phyloP scores from a whole-genome alignment of 2,797 vertebrate genomes.

The Rhinella marina region DNA sequence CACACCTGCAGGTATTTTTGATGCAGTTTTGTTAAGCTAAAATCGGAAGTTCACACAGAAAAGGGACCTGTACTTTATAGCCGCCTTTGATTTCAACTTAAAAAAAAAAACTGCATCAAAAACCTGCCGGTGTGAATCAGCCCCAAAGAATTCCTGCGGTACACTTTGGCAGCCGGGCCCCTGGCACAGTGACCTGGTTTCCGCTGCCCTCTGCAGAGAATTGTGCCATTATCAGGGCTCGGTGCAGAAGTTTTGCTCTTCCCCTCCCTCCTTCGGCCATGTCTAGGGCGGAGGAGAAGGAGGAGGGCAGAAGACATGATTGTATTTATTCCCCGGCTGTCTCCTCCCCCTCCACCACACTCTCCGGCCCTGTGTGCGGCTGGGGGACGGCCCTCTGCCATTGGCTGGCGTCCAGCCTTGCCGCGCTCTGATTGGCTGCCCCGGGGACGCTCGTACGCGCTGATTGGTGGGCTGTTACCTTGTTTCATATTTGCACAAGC shows the following conservation, averaged over 20 bases:
- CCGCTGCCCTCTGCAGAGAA: background rate
- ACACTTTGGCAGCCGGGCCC: background rate
- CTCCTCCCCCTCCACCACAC: conserved; percentile 36
- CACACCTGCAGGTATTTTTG: too few relatives aligned
- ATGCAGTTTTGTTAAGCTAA: too few relatives aligned
- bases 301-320: background rate
- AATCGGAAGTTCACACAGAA: too few relatives aligned
- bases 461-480: conserved; percentile 72
- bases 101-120: too few relatives aligned
- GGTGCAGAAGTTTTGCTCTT: background rate
- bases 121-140: too few relatives aligned
- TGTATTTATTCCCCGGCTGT: conserved; percentile 7
- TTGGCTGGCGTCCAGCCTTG: conserved; percentile 71
- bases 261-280: conserved; percentile 6
- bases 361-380: conserved; percentile 62
- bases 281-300: conserved; percentile 8
- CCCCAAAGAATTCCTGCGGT: too few relatives aligned
- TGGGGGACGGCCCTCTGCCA: conserved; percentile 66
- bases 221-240: too few relatives aligned
- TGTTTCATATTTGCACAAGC: conserved; percentile 71
- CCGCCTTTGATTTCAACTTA: too few relatives aligned
- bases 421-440: conserved; percentile 73
- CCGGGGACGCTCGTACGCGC: conserved; percentile 49
- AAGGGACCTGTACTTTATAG: too few relatives aligned
- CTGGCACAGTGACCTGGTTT: background rate